Conservation (phyloP, 2,888 invertebrate species). For the Sminthurinus aureus region DNA sequence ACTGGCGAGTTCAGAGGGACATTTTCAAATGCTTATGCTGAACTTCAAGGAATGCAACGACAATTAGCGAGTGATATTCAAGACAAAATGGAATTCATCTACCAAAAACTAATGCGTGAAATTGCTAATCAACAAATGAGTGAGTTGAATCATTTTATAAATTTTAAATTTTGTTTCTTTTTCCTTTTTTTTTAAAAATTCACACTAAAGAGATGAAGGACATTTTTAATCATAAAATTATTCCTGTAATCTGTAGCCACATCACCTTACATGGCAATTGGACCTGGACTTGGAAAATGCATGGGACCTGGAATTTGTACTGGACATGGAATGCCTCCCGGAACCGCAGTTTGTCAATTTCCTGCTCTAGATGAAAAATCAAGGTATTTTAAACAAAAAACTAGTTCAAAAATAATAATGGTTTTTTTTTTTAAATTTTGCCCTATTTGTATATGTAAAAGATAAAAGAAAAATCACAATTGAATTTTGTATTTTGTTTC, state of each 20-base stretch:
- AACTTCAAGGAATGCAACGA: constrained; percentile 52
- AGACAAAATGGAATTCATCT: constrained; percentile 57
- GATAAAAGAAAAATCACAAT: too few relatives aligned
- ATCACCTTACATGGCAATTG: constrained; percentile 54
- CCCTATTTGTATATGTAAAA: too few relatives aligned
- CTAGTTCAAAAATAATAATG: too few relatives aligned
- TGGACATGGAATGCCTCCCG: constrained; percentile 52
- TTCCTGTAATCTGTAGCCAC: constrained; percentile 35
- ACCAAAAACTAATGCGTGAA: constrained; percentile 53
- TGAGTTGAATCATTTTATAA: constrained; percentile 29
- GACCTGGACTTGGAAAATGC: constrained; percentile 46
- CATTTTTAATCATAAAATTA: neutral
- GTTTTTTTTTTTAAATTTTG: too few relatives aligned
- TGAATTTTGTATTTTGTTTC: neutral
- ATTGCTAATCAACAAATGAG: constrained; percentile 51
- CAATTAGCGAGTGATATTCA: constrained; percentile 52
- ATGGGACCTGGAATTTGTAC: constrained; percentile 55
- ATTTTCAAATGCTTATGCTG: constrained; percentile 40
- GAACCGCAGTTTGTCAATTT: constrained; percentile 49
- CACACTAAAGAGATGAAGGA: neutral
- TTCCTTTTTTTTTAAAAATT: too few relatives aligned
- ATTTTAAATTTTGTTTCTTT: too few relatives aligned
- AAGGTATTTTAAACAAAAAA: neutral
- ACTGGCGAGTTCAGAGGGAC: neutral
- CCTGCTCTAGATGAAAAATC: constrained; percentile 41